Evolutionary conservation across 1,140 invertebrate species (phyloP).

Genomic region (Arion vulgaris): DNA sequence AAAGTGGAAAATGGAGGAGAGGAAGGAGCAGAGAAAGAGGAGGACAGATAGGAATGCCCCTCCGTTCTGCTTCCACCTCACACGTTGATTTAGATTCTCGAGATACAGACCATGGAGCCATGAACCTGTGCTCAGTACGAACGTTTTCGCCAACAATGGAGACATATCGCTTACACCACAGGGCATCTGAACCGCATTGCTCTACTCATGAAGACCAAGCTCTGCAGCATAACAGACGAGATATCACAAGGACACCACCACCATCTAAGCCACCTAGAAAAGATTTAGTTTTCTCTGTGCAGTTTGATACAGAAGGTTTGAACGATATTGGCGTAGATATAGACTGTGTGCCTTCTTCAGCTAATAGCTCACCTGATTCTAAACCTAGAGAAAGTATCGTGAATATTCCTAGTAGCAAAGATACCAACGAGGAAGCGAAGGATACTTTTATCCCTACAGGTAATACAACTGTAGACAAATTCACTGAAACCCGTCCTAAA

Average conservation of each 20-base stretch:
- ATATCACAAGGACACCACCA: conserved; percentile 44
- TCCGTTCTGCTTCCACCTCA: conserved; percentile 27
- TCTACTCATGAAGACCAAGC: conserved; percentile 12
- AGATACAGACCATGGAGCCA: background rate
- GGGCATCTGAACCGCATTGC: conserved; percentile 33
- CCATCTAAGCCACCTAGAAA: conserved; percentile 58
- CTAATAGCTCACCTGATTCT: conserved; percentile 11
- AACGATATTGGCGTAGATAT: conserved; percentile 54
- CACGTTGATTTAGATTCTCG: conserved; percentile 26
- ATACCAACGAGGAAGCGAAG: background rate
- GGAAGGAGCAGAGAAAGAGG: conserved; percentile 14
- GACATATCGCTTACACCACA: background rate
- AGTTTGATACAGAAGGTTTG: conserved; percentile 37
- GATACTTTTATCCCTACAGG: background rate
- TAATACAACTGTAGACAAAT: background rate
- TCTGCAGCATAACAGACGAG: conserved; percentile 11
- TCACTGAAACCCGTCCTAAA: background rate
- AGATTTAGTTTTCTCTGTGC: conserved; percentile 55
- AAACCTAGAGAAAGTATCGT: background rate
- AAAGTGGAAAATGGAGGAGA: conserved; percentile 36
- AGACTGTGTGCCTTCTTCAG: conserved; percentile 40
- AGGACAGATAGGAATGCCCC: background rate
- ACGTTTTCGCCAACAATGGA: conserved; percentile 34
- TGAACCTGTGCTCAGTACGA: background rate
- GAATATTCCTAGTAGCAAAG: background rate